A percentile compares a stretch with the other conserved stretches of the same genome.
phyloP scores from a whole-genome alignment of 2,888 invertebrate genomes.

The Epsilonema sp. region DNA sequence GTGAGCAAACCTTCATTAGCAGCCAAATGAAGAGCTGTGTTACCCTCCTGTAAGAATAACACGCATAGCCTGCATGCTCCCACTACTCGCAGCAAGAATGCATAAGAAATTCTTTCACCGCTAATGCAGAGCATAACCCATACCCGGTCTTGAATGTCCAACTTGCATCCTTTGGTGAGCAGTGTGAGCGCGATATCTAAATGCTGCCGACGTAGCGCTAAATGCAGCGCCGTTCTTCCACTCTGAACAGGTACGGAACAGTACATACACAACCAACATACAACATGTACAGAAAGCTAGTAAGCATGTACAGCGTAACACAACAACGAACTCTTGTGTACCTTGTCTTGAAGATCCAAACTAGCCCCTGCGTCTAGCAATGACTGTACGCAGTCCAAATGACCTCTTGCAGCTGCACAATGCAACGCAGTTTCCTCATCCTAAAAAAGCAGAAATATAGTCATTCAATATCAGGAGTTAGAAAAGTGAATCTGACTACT shows the following conservation, averaged over 20 bases:
- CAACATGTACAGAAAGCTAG: no score
- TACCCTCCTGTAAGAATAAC: conserved; percentile 38
- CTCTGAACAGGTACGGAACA: conserved; percentile 29
- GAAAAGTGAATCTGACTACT: no score
- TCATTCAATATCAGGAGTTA: no score
- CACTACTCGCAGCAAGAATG: background rate
- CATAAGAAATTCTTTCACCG: background rate
- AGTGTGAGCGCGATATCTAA: conserved; percentile 40
- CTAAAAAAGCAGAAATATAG: no score
- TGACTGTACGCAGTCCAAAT: conserved; percentile 37
- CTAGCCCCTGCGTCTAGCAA: conserved; percentile 36
- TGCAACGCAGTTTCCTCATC: conserved; percentile 40
- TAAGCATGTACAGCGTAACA: conserved; percentile 4
- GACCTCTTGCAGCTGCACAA: conserved; percentile 37
- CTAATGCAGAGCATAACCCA: background rate
- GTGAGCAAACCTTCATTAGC: conserved; percentile 39
- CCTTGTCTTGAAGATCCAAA: conserved; percentile 37
- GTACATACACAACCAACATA: background rate
- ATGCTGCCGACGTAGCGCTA: conserved; percentile 41
- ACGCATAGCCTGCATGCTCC: background rate
- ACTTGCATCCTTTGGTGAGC: conserved; percentile 42
- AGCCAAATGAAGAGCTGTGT: conserved; percentile 43
- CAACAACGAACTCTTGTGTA: conserved; percentile 11
- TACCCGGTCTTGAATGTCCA: conserved; percentile 31
- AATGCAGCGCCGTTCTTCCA: conserved; percentile 41